Conservation (phyloP, 2,113 vertebrate species). For the Poeciliopsis occidentalis region DNA sequence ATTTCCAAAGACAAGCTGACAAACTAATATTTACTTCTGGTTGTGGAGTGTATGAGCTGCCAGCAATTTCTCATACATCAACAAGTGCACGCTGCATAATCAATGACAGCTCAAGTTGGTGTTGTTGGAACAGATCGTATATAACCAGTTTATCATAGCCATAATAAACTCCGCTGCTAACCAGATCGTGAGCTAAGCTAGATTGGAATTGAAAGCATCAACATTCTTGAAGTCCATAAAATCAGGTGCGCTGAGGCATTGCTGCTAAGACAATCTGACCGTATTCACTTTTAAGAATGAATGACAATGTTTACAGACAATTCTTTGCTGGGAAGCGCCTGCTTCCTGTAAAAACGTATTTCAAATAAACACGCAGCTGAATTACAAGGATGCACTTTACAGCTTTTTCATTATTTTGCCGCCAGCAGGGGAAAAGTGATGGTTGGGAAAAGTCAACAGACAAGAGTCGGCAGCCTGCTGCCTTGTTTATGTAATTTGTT, state of each 20-base stretch:
- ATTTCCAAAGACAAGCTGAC: too few relatives aligned
- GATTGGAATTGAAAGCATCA: constrained; percentile 10
- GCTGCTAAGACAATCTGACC: constrained; percentile 1
- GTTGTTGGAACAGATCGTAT: constrained; percentile 43
- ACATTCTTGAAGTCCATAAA: constrained; percentile 27
- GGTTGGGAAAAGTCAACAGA: constrained; percentile 72
- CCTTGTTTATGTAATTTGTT: constrained; percentile 71
- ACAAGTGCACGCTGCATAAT: constrained; percentile 20
- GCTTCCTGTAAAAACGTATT: constrained; percentile 28
- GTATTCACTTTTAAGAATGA: constrained; percentile 25
- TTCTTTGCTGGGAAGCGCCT: constrained; percentile 41
- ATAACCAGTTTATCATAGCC: constrained; percentile 19
- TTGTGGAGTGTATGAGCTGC: constrained; percentile 15
- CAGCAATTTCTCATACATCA: constrained; percentile 1
- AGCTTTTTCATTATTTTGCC: constrained; percentile 60
- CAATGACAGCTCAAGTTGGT: constrained; percentile 35
- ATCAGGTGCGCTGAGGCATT: constrained; percentile 36
- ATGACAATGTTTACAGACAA: constrained; percentile 25
- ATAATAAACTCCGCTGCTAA: constrained; percentile 47
- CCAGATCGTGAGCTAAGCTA: constrained; percentile 60
- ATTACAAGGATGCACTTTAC: constrained; percentile 54
- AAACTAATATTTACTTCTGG: too few relatives aligned
- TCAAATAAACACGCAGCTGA: constrained; percentile 46
- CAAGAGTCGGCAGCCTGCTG: constrained; percentile 62
- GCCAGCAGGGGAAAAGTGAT: constrained; percentile 60